These are phyloP conservation scores for Casuarius casuarius DNA, from an alignment of 2,113 vertebrate genomes.

Conservation along the genomic window DNA sequence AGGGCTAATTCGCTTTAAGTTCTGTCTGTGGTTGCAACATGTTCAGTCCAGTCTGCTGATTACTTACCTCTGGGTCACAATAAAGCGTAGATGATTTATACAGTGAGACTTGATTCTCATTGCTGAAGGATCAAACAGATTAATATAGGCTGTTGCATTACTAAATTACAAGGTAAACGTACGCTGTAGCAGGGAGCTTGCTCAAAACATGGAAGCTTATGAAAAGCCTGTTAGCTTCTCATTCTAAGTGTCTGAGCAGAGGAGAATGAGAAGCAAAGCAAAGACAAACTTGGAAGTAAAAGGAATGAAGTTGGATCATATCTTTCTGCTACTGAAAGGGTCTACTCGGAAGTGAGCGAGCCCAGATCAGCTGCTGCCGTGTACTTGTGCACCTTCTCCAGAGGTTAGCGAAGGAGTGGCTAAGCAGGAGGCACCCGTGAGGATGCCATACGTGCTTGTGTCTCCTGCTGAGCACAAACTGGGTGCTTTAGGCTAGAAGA, in stretches of 20 bases:
- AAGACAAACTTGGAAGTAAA: neutral
- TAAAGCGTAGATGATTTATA: neutral
- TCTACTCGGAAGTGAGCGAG: neutral
- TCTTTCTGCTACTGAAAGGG: neutral
- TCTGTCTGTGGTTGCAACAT: neutral
- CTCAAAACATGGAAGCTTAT: neutral
- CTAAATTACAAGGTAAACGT: neutral
- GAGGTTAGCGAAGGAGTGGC: neutral
- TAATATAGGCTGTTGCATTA: neutral
- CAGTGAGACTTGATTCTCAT: neutral
- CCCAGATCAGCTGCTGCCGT: neutral
- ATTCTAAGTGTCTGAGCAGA: neutral
- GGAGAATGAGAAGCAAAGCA: neutral
- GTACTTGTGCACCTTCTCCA: neutral
- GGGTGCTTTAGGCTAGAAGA: neutral
- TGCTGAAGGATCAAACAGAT: neutral
- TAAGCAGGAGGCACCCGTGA: neutral
- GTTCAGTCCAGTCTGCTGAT: neutral
- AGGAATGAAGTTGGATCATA: neutral
- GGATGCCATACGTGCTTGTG: neutral
- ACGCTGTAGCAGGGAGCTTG: neutral
- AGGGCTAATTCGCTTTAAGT: neutral
- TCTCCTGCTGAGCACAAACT: neutral
- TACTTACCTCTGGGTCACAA: constrained; percentile 14
- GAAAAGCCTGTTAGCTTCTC: neutral